Evolutionary conservation across 2,888 invertebrate genomes (phyloP), one percentile per base, ranked within the genome.

Genomic region (Onthophagus sagittarius): DNA sequence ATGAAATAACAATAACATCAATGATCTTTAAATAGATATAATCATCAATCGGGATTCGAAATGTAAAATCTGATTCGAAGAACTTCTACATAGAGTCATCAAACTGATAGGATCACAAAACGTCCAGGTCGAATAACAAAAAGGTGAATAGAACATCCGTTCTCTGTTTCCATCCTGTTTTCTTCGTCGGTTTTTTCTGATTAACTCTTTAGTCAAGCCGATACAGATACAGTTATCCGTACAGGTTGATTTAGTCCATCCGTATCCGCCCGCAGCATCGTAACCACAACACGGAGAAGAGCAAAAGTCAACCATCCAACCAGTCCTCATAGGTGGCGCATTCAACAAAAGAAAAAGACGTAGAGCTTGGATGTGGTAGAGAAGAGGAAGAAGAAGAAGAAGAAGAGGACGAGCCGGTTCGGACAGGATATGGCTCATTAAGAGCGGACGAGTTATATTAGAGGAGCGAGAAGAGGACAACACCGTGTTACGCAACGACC

Each of bases 341-440:
- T 9, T 11, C 9, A 11, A 53, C 39, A 53, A 53, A 53, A 53
- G 63, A 63, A 13, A 15, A 64, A 67, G 15, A 15, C 4, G 23
- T 6, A 67, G 67, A 67, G 32, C 31, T 31, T 9, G 64, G 67
- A 67, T n/a, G 67, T 15, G 23, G 64, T 9, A 64, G 5, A 64
- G 23, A 23, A 23, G 23, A 23, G 3, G 23, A 23, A 23, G 23
- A 23, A 64, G 23, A 23, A 23, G 23, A 23, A 23, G 23, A 23
- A 23, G 23, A 23, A 23, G 23, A 23, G 14, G 67, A 67, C 15
- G 67, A 15, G 32, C 67, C 67, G 23, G 67, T 67, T 31, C 32
- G 67, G 67, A 70, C 79, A 78, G 79, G 79, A 79, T 79, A 78
- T 78, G 73, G 72, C 76, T 78, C 78, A 79, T 79, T 79, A 79